Evolutionary conservation across 2,888 invertebrate genomes (phyloP).

Genomic region (Didymodactylos carnosus): DNA sequence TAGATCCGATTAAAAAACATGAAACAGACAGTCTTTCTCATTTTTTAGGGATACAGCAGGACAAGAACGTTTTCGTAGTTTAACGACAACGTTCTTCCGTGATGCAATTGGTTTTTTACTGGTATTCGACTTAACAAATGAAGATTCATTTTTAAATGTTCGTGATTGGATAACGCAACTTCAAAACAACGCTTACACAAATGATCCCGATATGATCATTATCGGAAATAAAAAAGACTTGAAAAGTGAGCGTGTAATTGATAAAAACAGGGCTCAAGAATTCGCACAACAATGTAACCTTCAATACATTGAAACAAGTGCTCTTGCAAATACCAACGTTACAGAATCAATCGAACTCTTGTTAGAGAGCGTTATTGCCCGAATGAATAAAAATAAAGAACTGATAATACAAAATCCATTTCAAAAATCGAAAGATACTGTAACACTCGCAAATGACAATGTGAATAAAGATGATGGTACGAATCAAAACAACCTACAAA

Average conservation of each 20-base stretch:
- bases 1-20: not conserved
- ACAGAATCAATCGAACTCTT: slow-evolving; percentile 65
- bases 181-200: slow-evolving; percentile 4
- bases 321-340: slow-evolving; percentile 74
- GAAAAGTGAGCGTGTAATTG: slow-evolving; percentile 52
- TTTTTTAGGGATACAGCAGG: slow-evolving; percentile 6
- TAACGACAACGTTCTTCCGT: slow-evolving; percentile 29
- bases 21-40: not conserved
- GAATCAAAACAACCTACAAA: no score
- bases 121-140: slow-evolving; percentile 10
- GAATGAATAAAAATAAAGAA: slow-evolving; percentile 36
- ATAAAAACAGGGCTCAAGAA: slow-evolving; percentile 40
- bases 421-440: no score
- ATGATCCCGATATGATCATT: slow-evolving; percentile 9
- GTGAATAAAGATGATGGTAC: no score
- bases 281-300: slow-evolving; percentile 65
- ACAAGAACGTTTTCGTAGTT: slow-evolving; percentile 6
- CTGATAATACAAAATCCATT: not conserved
- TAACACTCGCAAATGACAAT: no score
- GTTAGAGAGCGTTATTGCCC: slow-evolving; percentile 47
- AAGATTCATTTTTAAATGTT: slow-evolving; percentile 8
- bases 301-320: slow-evolving; percentile 81
- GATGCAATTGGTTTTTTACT: slow-evolving; percentile 20
- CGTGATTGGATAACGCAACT: slow-evolving; percentile 11
- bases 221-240: slow-evolving; percentile 32